A percentile compares a stretch with the other conserved stretches of the same genome.
phyloP scores from a whole-genome alignment of 2,888 invertebrate species.

The Lasioglossum villosulum region DNA sequence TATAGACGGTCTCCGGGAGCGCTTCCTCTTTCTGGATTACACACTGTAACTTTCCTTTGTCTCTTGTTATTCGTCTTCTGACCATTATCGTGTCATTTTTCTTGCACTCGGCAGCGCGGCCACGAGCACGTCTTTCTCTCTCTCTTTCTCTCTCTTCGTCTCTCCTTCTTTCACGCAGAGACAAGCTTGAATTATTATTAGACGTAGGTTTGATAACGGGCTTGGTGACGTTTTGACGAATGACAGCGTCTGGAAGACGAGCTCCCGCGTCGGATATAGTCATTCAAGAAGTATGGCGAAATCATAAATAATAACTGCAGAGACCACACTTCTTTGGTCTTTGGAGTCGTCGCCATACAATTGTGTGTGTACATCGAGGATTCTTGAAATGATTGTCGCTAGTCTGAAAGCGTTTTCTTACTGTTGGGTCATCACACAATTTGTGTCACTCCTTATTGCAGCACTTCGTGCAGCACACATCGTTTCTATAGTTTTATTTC shows the following conservation, averaged over 20 bases:
- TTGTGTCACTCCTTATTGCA: background rate
- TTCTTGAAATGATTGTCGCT: background rate
- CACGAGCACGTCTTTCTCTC: constrained; percentile 19
- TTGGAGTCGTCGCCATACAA: background rate
- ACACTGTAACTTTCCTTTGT: constrained; percentile 64
- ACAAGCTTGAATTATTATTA: constrained; percentile 41
- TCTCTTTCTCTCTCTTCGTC: background rate
- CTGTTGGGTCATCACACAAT: background rate
- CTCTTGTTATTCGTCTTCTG: constrained; percentile 53
- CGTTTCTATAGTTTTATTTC: too few relatives aligned
- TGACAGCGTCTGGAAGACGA: constrained; percentile 15
- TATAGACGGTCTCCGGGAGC: constrained; percentile 23
- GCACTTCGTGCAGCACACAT: background rate
- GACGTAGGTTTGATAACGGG: constrained; percentile 37
- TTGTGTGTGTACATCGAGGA: background rate
- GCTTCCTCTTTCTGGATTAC: constrained; percentile 46
- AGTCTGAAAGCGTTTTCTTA: background rate
- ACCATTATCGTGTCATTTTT: constrained; percentile 57
- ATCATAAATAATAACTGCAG: background rate
- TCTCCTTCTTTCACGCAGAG: background rate
- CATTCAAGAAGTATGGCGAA: constrained; percentile 5
- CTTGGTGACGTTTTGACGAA: constrained; percentile 20
- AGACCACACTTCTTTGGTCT: background rate
- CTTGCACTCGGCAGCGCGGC: constrained; percentile 37
- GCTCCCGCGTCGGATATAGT: background rate